Percentiles rank a stretch among this genome's conserved stretches.
These are phyloP conservation scores for Smittia aterrima DNA, from an alignment of 2,888 invertebrate genomes.

Conservation along the genomic window DNA sequence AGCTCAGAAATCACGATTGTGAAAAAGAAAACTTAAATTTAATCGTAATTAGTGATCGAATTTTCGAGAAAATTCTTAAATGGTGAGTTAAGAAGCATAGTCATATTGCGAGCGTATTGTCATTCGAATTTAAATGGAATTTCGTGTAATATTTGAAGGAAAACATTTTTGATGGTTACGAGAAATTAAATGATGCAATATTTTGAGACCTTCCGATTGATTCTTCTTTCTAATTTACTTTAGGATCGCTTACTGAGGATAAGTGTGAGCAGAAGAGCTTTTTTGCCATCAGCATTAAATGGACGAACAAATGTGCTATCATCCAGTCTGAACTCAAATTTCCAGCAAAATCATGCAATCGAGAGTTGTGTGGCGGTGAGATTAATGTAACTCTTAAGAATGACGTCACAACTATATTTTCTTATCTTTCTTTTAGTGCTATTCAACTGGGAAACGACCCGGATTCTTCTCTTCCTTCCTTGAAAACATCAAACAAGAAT, in stretches of 20 bases:
- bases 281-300: neutral
- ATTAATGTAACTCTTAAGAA: neutral
- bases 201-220: too few species aligned
- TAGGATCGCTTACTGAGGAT: slow-evolving; percentile 28
- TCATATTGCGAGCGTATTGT: neutral
- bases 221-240: neutral
- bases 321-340: neutral
- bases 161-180: neutral
- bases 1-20: too few species aligned
- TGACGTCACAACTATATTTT: neutral
- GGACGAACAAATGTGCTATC: neutral
- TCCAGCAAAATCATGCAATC: slow-evolving; percentile 16
- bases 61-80: too few species aligned
- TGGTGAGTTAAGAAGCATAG: too few species aligned
- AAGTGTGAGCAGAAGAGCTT: neutral
- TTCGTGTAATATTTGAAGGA: neutral
- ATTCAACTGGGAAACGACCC: slow-evolving; percentile 56
- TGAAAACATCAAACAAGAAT: slow-evolving; percentile 90
- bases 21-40: too few species aligned
- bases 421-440: slow-evolving; percentile 44
- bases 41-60: too few species aligned
- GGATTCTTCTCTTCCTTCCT: slow-evolving; percentile 86
- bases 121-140: neutral
- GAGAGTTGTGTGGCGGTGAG: slow-evolving; percentile 9
- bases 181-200: too few species aligned